Base-by-base conservation (phyloP, 2,113 vertebrate genomes). In the Labeo rohita region DNA sequence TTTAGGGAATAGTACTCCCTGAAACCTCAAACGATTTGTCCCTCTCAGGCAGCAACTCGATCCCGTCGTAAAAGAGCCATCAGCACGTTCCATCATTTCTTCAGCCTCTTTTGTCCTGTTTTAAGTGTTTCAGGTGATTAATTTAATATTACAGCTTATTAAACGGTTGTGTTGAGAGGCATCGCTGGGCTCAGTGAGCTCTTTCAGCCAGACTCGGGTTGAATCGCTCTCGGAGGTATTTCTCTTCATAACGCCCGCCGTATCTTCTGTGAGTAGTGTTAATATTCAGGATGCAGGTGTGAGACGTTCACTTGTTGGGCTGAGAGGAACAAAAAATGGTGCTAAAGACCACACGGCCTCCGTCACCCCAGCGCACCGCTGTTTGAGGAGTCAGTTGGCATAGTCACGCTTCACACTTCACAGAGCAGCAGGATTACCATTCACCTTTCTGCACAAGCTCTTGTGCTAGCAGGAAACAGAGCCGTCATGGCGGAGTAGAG, bases 51-150 rank as follows among this genome's bases (percentile, higher is more conserved):
- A 23, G 56, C 66, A 89, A 84, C 54, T 50, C 6, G 23, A 86
- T 84, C 59, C 65, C 70, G 8, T 81, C 77, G 75, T 87, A 50
- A 89, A 86, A 86, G 59, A 84, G 56, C 65, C 75, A 84, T 80
- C 75, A 80, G 87, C 73, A 28, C 28, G 8, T 83, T 28, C 66
- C 6, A 59, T 73, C 39, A 59, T 70, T n/a, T 21, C 43, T 63
- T 88, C 36, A 66, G 45, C 84, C 70, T 39, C 72, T 84, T 83
- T 79, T 80, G 75, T 56, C 74, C 21, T 52, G 79, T 80, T 85
- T 66, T 80, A 59, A 63, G 68, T 75, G 59, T 73, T 56, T 52
- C 49, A 61, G 43, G 49, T 84, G 81, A 86, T 89, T 86, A 86
- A 86, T 84, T 86, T 34, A 84, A 61, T 85, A 86, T 61, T 39